These are phyloP conservation scores for Chironomus striatipennis DNA, from an alignment of 1,140 invertebrate genomes.

Conservation along the genomic window DNA sequence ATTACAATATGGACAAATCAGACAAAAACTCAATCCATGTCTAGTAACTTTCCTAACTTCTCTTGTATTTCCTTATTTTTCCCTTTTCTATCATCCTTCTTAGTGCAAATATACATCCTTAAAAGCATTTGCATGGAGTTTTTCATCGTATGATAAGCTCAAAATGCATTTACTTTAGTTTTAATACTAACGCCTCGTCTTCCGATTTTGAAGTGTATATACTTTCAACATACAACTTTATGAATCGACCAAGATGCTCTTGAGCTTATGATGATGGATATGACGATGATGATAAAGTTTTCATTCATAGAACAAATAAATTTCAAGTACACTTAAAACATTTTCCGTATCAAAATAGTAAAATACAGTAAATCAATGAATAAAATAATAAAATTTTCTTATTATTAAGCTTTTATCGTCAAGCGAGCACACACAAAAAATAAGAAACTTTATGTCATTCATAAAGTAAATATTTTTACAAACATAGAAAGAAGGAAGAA, in stretches of 20 bases:
- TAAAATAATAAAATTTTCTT: not conserved
- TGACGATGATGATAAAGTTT: too few species aligned
- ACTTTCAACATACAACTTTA: not conserved
- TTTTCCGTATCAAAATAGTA: too few species aligned
- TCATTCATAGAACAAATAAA: too few species aligned
- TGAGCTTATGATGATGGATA: too few species aligned
- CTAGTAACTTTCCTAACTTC: too few species aligned
- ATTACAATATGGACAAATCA: too few species aligned
- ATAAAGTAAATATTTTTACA: constrained; percentile 6
- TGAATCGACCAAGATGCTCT: too few species aligned
- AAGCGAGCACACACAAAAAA: not conserved
- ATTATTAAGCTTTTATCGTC: not conserved
- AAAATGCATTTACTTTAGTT: not conserved
- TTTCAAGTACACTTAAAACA: too few species aligned
- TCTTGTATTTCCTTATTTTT: too few species aligned
- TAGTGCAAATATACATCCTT: not conserved
- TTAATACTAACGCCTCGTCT: too few species aligned
- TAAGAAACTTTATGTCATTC: not conserved
- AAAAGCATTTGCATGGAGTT: not conserved
- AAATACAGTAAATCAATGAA: not conserved
- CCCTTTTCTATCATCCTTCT: too few species aligned
- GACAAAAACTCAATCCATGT: too few species aligned
- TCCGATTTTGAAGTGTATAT: not conserved
- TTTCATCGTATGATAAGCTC: not conserved
- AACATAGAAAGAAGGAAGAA: not conserved